Evolutionary conservation across 2,797 vertebrate species (phyloP).

Genomic region (Merluccius polli): DNA sequence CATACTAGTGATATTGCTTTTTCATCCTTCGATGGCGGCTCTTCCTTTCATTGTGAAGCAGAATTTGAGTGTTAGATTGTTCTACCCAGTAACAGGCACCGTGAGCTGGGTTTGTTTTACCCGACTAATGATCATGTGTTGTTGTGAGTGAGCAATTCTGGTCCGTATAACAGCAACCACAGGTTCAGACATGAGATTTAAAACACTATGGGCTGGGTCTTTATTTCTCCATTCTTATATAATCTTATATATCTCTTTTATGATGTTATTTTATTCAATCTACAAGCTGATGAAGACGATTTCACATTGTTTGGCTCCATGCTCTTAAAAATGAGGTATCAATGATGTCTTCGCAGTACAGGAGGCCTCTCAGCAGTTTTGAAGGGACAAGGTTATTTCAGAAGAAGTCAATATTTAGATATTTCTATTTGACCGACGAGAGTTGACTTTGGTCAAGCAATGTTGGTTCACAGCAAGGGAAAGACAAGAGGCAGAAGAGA

Average conservation of each 20-base stretch:
- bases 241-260: neutral
- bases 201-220: neutral
- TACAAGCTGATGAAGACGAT: neutral
- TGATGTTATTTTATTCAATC: neutral
- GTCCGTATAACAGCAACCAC: too few relatives aligned
- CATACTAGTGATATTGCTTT: neutral
- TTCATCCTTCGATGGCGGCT: neutral
- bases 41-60: constrained; percentile 3
- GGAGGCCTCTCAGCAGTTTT: too few relatives aligned
- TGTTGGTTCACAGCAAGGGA: neutral
- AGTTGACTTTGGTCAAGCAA: neutral
- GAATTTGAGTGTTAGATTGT: neutral
- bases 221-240: neutral
- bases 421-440: neutral
- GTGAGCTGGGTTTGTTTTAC: neutral
- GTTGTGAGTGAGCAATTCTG: too few relatives aligned
- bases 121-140: neutral
- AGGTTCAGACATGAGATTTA: too few relatives aligned
- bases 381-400: neutral
- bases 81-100: neutral
- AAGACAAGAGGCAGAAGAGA: neutral
- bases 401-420: neutral
- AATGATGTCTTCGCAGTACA: neutral
- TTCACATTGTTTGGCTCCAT: neutral
- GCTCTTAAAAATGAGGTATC: neutral